phyloP scores from a whole-genome alignment of 2,113 vertebrate species.

The Hypomesus transpacificus region DNA sequence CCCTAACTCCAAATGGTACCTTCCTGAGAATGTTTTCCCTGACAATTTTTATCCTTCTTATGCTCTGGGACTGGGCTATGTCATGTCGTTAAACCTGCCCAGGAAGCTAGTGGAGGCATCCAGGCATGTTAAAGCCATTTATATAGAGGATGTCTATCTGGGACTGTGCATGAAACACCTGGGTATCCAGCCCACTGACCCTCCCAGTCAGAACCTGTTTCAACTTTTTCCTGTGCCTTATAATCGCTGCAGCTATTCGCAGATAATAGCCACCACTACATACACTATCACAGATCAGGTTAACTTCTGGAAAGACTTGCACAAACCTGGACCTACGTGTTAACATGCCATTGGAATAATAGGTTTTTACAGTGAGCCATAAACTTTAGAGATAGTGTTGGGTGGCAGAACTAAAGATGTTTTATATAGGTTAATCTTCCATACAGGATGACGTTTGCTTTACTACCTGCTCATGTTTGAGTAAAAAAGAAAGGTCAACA shows the following conservation, averaged over 20 bases:
- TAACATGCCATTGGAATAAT: neutral
- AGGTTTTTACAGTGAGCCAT: neutral
- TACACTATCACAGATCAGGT: conserved; percentile 6
- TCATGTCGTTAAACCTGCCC: conserved; percentile 49
- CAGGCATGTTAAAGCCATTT: conserved; percentile 27
- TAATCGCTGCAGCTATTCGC: conserved; percentile 34
- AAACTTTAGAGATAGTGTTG: no score
- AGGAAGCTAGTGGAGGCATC: conserved; percentile 30
- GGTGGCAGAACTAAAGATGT: no score
- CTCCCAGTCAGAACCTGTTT: neutral
- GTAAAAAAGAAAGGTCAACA: no score
- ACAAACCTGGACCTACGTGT: conserved; percentile 32
- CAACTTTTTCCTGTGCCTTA: conserved; percentile 33
- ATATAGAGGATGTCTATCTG: conserved; percentile 63
- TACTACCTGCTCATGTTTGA: no score
- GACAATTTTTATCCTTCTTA: conserved; percentile 48
- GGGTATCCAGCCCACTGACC: neutral
- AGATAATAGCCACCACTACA: conserved; percentile 40
- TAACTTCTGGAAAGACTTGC: conserved; percentile 36
- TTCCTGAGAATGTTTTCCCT: conserved; percentile 38
- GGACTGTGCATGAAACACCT: conserved; percentile 52
- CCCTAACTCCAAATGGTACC: conserved; percentile 53
- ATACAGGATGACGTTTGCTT: no score
- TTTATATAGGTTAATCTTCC: no score
- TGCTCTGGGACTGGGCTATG: conserved; percentile 58